Conservation (phyloP, 2,113 vertebrate genomes). For the Seriola aureovittata region DNA sequence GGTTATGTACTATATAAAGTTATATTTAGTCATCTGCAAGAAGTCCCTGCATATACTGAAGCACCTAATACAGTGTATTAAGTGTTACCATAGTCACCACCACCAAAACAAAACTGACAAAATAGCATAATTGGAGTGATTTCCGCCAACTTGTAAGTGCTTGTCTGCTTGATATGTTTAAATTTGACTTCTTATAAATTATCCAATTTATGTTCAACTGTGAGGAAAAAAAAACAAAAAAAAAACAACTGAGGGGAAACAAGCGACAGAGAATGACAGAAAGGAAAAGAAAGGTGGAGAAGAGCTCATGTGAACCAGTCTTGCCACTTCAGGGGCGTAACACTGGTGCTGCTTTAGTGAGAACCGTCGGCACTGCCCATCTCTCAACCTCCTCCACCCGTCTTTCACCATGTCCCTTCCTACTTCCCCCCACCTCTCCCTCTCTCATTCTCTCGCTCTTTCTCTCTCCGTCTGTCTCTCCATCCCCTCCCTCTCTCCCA, state of each 20-base stretch:
- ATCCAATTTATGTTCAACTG: neutral
- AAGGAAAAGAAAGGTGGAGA: neutral
- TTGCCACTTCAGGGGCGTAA: slow-evolving; percentile 58
- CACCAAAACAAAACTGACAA: neutral
- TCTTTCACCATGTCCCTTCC: slow-evolving; percentile 43
- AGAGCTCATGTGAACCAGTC: slow-evolving; percentile 66
- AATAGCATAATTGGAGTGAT: neutral
- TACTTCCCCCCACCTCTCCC: slow-evolving; percentile 31
- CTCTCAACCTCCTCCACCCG: slow-evolving; percentile 69
- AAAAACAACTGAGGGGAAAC: neutral
- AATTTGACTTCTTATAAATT: neutral
- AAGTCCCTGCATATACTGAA: neutral
- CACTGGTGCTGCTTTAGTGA: slow-evolving; percentile 45
- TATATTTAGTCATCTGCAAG: neutral
- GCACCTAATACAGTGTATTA: neutral
- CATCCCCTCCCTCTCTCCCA: slow-evolving; percentile 64
- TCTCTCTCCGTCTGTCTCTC: slow-evolving; percentile 35
- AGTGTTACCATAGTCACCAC: neutral
- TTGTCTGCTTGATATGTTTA: slow-evolving; percentile 1
- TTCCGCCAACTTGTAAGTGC: neutral
- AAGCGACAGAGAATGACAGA: slow-evolving; percentile 4
- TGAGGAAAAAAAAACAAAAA: neutral
- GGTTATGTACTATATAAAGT: neutral
- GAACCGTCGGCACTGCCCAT: slow-evolving; percentile 58
- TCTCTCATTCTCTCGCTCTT: slow-evolving; percentile 28